phyloP scores from a whole-genome alignment of 2,113 vertebrate species.

The Columba livia region DNA sequence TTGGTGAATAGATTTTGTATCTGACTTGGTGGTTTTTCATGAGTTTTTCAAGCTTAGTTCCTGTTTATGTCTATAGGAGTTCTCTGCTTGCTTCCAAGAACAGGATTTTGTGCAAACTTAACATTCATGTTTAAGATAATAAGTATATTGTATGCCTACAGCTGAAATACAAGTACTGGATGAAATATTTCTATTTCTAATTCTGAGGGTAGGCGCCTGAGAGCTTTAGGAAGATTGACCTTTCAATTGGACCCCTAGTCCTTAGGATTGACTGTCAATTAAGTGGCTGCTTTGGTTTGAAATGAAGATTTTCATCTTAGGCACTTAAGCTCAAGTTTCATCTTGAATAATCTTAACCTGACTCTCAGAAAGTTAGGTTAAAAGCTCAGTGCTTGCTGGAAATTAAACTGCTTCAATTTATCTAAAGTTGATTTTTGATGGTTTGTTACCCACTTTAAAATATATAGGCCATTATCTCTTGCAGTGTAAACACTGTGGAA shows the following conservation, averaged over 20 bases:
- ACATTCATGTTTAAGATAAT: conserved; percentile 19
- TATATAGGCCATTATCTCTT: conserved; percentile 35
- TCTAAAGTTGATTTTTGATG: conserved; percentile 15
- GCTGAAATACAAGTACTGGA: neutral
- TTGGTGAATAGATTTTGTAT: conserved; percentile 39
- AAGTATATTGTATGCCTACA: neutral
- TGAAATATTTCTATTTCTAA: neutral
- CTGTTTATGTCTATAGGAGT: conserved; percentile 17
- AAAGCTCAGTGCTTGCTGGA: conserved; percentile 10
- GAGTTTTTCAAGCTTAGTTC: conserved; percentile 13
- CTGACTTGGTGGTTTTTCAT: conserved; percentile 7
- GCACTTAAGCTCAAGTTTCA: neutral
- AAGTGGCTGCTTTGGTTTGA: conserved; percentile 14
- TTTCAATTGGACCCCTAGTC: neutral
- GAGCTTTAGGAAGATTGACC: neutral
- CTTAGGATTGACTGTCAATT: neutral
- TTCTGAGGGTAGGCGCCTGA: neutral
- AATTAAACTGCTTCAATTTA: conserved; percentile 20
- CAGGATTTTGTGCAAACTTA: neutral
- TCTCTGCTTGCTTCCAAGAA: conserved; percentile 26
- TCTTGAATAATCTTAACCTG: neutral
- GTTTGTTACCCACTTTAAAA: conserved; percentile 34
- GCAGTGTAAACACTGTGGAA: conserved; percentile 40
- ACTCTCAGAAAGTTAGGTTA: neutral
- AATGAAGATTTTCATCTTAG: conserved; percentile 19